phyloP scores from a whole-genome alignment of 2,888 invertebrate genomes.

The Chloroclysta siterata region DNA sequence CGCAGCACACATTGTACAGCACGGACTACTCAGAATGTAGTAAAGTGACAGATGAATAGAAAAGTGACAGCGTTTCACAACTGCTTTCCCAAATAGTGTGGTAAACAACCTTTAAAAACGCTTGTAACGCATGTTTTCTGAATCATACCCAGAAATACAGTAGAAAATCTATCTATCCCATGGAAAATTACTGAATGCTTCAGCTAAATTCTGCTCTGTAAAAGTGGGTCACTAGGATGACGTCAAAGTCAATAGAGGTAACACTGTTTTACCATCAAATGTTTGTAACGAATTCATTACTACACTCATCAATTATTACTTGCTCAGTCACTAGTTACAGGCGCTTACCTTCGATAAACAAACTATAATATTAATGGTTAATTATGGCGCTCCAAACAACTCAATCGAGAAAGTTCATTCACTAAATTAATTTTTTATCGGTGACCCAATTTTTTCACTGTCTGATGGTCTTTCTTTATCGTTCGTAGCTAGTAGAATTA shows the following conservation, averaged over 20 bases:
- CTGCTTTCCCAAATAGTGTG: too few species aligned
- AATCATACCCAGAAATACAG: too few species aligned
- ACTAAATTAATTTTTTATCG: constrained; percentile 46
- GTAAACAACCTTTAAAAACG: too few species aligned
- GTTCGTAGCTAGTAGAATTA: constrained; percentile 14
- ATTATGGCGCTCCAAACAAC: constrained; percentile 60
- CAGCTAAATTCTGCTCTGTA: not conserved
- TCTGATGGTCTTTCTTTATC: constrained; percentile 7
- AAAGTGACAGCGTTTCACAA: too few species aligned
- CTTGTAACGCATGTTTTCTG: too few species aligned
- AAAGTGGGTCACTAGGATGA: constrained; percentile 36
- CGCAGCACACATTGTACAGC: not conserved
- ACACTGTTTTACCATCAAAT: constrained; percentile 4
- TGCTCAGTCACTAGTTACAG: constrained; percentile 16
- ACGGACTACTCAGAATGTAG: not conserved
- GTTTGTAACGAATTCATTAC: constrained; percentile 6
- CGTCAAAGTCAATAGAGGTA: constrained; percentile 40
- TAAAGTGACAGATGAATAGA: too few species aligned
- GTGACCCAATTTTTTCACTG: constrained; percentile 48
- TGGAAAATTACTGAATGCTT: not conserved
- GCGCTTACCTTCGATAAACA: constrained; percentile 30
- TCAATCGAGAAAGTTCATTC: constrained; percentile 62
- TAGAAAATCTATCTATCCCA: not conserved
- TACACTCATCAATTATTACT: constrained; percentile 5
- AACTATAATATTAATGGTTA: constrained; percentile 37